Evolutionary conservation across 2,797 vertebrate genomes (phyloP).

Genomic region (Darevskia nairensis): DNA sequence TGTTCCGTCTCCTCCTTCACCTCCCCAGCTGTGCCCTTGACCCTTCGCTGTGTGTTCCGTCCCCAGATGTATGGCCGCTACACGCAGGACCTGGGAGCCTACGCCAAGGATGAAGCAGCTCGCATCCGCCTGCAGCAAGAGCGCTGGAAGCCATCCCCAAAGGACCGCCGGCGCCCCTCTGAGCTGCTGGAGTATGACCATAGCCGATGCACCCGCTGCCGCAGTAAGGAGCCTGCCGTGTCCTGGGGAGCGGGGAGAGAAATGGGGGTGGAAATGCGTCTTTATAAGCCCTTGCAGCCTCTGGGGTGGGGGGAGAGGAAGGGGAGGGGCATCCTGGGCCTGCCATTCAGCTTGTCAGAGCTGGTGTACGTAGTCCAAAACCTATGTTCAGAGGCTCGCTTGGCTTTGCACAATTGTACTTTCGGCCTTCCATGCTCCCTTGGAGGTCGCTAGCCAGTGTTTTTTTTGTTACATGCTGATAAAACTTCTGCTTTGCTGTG

Average conservation of each 20-base stretch:
- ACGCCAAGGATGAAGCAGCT: slow-evolving; percentile 95
- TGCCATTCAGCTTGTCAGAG: not conserved
- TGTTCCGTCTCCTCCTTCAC: not conserved
- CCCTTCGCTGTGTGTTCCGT: not conserved
- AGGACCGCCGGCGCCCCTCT: slow-evolving; percentile 74
- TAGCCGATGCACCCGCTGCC: slow-evolving; percentile 89
- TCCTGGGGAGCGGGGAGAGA: not conserved
- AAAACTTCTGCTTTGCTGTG: not conserved
- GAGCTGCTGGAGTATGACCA: slow-evolving; percentile 92
- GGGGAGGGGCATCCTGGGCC: not conserved
- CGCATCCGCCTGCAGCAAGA: slow-evolving; percentile 88
- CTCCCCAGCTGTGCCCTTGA: not conserved
- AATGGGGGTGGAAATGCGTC: fast-evolving
- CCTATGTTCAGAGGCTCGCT: no score
- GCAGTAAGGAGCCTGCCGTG: slow-evolving; percentile 82
- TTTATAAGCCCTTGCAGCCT: not conserved
- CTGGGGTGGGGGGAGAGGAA: not conserved
- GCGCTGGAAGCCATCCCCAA: slow-evolving; percentile 61
- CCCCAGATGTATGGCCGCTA: slow-evolving; percentile 96
- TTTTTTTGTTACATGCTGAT: not conserved
- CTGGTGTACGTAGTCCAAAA: no score
- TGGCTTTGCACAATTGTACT: not conserved
- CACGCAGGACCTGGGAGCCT: slow-evolving; percentile 95
- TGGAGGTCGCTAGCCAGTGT: no score
- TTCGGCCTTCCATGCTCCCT: no score